Evolutionary conservation across 2,888 invertebrate species (phyloP).

Genomic region (Drosophila buzzatii): DNA sequence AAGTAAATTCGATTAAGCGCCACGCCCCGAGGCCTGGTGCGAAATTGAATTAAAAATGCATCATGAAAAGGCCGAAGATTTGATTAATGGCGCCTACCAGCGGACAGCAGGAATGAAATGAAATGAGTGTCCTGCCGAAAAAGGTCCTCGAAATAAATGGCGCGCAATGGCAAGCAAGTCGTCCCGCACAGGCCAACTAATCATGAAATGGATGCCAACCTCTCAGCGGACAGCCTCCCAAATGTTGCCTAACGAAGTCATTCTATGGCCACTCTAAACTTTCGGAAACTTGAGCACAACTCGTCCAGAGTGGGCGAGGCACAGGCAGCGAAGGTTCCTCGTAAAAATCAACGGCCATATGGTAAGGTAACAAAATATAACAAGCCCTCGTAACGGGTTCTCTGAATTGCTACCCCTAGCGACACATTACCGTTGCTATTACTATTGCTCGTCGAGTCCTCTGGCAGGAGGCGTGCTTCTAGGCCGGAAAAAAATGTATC

Average conservation of each 20-base stretch:
- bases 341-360: slow-evolving; percentile 78
- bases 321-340: slow-evolving; percentile 29
- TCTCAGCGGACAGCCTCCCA: slow-evolving; percentile 16
- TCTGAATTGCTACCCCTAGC: slow-evolving; percentile 44
- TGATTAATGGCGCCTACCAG: slow-evolving; percentile 68
- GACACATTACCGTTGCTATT: slow-evolving; percentile 38
- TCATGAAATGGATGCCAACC: slow-evolving; percentile 59
- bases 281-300: slow-evolving; percentile 33
- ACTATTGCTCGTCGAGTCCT: slow-evolving; percentile 26
- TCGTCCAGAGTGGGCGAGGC: neutral
- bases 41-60: slow-evolving; percentile 79
- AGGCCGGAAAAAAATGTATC: slow-evolving; percentile 55
- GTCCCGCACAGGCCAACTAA: slow-evolving; percentile 51
- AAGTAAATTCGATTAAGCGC: slow-evolving; percentile 70
- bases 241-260: slow-evolving; percentile 46
- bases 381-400: slow-evolving; percentile 58
- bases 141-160: slow-evolving; percentile 71
- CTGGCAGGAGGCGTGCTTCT: slow-evolving; percentile 47
- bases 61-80: slow-evolving; percentile 74
- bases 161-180: slow-evolving; percentile 20
- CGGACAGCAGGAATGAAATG: slow-evolving; percentile 34
- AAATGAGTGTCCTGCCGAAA: slow-evolving; percentile 48
- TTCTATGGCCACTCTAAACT: slow-evolving; percentile 26
- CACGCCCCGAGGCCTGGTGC: slow-evolving; percentile 63
- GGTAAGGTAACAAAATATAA: slow-evolving; percentile 79